Evolutionary conservation across 2,797 vertebrate species (phyloP).

Genomic region (Lithobates sylvaticus): DNA sequence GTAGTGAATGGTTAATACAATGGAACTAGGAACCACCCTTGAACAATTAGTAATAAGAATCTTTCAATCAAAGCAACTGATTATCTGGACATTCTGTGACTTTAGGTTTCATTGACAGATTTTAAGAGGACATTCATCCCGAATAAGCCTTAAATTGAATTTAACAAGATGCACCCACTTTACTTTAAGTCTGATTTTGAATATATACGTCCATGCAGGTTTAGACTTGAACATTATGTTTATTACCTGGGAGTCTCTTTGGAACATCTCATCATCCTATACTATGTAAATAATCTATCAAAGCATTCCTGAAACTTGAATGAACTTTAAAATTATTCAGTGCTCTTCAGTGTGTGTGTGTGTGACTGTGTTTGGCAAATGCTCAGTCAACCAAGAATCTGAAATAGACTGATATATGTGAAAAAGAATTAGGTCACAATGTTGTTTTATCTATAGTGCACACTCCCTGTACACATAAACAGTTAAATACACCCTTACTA

Average conservation of each 20-base stretch:
- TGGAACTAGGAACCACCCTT: slow-evolving; percentile 30
- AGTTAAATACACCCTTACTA: neutral
- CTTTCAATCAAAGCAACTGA: slow-evolving; percentile 24
- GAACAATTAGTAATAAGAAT: slow-evolving; percentile 46
- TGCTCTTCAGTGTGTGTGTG: neutral
- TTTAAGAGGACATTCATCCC: slow-evolving; percentile 30
- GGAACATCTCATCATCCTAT: neutral
- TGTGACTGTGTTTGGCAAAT: neutral
- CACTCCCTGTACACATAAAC: neutral
- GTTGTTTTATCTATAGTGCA: neutral
- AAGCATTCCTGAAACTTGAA: slow-evolving; percentile 17
- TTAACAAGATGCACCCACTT: slow-evolving; percentile 21
- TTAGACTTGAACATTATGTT: neutral
- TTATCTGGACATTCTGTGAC: slow-evolving; percentile 8
- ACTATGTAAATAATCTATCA: slow-evolving; percentile 16
- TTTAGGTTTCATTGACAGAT: slow-evolving; percentile 36
- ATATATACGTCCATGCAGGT: slow-evolving; percentile 22
- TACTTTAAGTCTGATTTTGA: slow-evolving; percentile 29
- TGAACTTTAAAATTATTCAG: neutral
- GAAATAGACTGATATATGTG: neutral
- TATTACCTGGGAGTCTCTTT: neutral
- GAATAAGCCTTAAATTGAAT: slow-evolving; percentile 51
- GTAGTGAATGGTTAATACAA: slow-evolving; percentile 14
- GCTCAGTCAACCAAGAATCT: neutral
- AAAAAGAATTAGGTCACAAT: neutral